A percentile compares a stretch with the other conserved stretches of the same genome.
phyloP scores from a whole-genome alignment of 2,888 invertebrate species.

The Ligdia adustata region DNA sequence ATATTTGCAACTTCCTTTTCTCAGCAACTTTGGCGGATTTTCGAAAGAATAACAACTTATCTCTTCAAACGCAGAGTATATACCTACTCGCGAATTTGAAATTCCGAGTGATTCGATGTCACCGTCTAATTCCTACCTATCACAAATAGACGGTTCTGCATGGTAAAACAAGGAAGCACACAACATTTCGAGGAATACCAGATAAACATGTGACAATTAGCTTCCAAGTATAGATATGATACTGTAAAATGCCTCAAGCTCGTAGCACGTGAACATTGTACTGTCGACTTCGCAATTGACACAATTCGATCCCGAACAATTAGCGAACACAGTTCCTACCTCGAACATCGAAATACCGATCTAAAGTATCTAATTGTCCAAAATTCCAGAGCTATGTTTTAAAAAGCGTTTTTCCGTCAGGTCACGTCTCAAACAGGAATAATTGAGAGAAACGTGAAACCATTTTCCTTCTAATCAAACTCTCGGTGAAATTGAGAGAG shows the following conservation, averaged over 20 bases:
- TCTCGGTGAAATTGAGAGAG: slow-evolving; percentile 31
- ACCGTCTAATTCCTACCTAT: no score
- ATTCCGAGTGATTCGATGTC: no score
- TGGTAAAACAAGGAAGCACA: no score
- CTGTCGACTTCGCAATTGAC: slow-evolving; percentile 6
- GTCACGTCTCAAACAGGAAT: slow-evolving; percentile 23
- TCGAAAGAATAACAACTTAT: no score
- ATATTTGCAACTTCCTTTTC: not conserved
- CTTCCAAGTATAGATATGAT: no score
- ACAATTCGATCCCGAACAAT: slow-evolving; percentile 16
- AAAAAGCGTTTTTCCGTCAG: slow-evolving; percentile 18
- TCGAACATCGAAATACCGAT: slow-evolving; percentile 1
- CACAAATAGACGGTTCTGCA: no score
- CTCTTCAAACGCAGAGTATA: no score
- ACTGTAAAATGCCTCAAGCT: no score
- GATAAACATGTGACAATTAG: no score
- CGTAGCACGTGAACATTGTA: slow-evolving; percentile 1
- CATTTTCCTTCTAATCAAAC: slow-evolving; percentile 34
- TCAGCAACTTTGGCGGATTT: not conserved
- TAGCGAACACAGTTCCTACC: slow-evolving; percentile 8
- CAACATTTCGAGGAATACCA: no score
- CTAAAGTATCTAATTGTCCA: slow-evolving; percentile 11
- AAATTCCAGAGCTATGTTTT: slow-evolving; percentile 21
- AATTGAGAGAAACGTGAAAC: slow-evolving; percentile 33
- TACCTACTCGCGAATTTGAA: no score